Evolutionary conservation across 1,140 invertebrate species (phyloP).

Genomic region (Neodiprion pinetum): DNA sequence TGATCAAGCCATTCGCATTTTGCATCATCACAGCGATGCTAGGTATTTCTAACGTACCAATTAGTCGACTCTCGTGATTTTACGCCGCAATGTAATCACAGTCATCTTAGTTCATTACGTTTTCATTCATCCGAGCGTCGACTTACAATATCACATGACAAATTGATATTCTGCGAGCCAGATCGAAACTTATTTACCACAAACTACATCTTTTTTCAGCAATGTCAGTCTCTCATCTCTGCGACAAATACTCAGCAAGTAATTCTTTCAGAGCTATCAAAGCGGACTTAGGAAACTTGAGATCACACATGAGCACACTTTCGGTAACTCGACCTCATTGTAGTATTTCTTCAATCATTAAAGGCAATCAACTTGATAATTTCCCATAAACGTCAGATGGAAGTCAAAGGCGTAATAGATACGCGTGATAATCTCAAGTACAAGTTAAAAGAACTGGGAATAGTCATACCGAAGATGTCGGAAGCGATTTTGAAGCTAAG

Average conservation of each 20-base stretch:
- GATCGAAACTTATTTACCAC: not conserved
- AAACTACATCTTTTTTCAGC: constrained; percentile 35
- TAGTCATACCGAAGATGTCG: constrained; percentile 50
- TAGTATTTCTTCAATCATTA: not conserved
- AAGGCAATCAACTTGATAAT: constrained; percentile 6
- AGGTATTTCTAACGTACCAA: constrained; percentile 31
- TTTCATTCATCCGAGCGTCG: no score
- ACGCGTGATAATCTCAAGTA: constrained; percentile 45
- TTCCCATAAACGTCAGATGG: constrained; percentile 36
- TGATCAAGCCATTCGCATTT: constrained; percentile 45
- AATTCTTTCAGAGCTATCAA: constrained; percentile 46
- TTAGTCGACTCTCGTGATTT: no score
- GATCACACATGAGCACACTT: constrained; percentile 43
- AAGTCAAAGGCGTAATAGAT: constrained; percentile 50
- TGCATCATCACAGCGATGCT: constrained; percentile 49
- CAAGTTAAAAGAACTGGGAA: constrained; percentile 47
- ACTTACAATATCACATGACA: no score
- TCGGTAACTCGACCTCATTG: constrained; percentile 40
- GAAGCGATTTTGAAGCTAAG: constrained; percentile 49
- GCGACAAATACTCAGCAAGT: constrained; percentile 52
- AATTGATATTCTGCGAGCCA: no score
- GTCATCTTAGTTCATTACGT: no score
- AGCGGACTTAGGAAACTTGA: constrained; percentile 47
- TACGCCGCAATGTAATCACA: no score
- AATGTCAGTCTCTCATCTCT: constrained; percentile 51